These are phyloP conservation scores for Neoseiulus cucumeris DNA, from an alignment of 1,140 invertebrate species.

Conservation along the genomic window DNA sequence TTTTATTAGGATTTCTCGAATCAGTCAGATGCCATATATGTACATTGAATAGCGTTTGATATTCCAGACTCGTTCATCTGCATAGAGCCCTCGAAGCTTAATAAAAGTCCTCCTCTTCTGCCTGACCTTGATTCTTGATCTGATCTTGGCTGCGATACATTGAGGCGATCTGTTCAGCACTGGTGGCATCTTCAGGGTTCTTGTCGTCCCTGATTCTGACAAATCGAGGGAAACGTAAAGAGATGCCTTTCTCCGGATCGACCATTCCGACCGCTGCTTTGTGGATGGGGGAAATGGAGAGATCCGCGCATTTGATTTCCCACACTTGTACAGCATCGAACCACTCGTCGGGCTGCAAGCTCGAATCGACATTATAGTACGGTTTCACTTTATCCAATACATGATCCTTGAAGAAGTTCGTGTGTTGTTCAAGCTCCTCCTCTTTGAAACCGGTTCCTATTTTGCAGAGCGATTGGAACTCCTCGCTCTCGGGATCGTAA, in stretches of 20 bases:
- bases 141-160: conserved; percentile 77
- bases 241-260: conserved; percentile 81
- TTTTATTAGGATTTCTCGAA: too few species aligned
- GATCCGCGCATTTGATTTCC: conserved; percentile 96
- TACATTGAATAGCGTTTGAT: too few species aligned
- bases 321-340: conserved; percentile 75
- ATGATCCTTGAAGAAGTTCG: conserved; percentile 50
- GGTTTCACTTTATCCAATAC: conserved; percentile 49
- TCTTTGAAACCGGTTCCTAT: conserved; percentile 95
- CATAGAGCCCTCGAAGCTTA: too few species aligned
- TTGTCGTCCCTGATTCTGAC: conserved; percentile 84
- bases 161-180: conserved; percentile 58
- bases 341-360: conserved; percentile 76
- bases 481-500: conserved; percentile 76
- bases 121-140: conserved; percentile 51
- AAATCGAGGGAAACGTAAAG: conserved; percentile 84
- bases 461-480: conserved; percentile 81
- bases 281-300: conserved; percentile 87
- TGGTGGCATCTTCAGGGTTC: conserved; percentile 68
- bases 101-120: conserved; percentile 37
- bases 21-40: too few species aligned
- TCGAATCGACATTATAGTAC: conserved; percentile 64
- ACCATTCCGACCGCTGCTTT: conserved; percentile 69
- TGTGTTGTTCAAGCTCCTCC: conserved; percentile 57
- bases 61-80: too few species aligned